phyloP scores from a whole-genome alignment of 2,797 vertebrate species.

The Esox masquinongy region DNA sequence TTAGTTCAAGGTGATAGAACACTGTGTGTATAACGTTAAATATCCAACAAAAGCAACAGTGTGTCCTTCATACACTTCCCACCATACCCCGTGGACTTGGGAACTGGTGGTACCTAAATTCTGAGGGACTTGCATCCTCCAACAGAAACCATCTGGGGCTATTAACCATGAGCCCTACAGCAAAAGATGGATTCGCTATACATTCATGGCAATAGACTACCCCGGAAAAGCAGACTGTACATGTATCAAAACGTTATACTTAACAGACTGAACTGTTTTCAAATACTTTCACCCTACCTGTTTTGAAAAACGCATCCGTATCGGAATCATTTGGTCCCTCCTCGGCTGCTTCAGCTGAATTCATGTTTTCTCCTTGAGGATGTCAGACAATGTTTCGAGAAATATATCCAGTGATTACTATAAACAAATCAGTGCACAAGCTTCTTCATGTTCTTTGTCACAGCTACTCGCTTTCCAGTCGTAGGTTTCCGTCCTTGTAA shows the following conservation, averaged over 20 bases:
- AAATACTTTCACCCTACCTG: slow-evolving; percentile 71
- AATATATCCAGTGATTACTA: slow-evolving; percentile 52
- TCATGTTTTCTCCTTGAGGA: slow-evolving; percentile 65
- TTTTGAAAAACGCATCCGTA: slow-evolving; percentile 87
- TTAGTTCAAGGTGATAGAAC: not conserved
- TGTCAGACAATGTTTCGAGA: slow-evolving; percentile 31
- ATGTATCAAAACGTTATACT: slow-evolving; percentile 3
- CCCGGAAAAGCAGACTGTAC: not conserved
- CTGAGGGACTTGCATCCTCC: not conserved
- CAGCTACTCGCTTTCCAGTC: slow-evolving; percentile 29
- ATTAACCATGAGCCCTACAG: not conserved
- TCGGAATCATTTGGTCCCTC: slow-evolving; percentile 83
- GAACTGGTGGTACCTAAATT: slow-evolving; percentile 2
- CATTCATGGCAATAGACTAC: not conserved
- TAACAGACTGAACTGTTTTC: not conserved
- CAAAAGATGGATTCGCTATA: not conserved
- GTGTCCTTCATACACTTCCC: not conserved
- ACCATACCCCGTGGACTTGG: not conserved
- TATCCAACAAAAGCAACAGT: not conserved
- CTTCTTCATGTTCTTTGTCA: slow-evolving; percentile 43
- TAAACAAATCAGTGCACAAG: slow-evolving; percentile 37
- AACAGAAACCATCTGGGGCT: slow-evolving; percentile 1
- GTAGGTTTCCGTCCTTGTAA: slow-evolving; percentile 32
- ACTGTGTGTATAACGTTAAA: not conserved
- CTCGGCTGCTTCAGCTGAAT: slow-evolving; percentile 80